Base-by-base conservation (phyloP, 1,140 invertebrate species). In the Drosophila lacertosa region DNA sequence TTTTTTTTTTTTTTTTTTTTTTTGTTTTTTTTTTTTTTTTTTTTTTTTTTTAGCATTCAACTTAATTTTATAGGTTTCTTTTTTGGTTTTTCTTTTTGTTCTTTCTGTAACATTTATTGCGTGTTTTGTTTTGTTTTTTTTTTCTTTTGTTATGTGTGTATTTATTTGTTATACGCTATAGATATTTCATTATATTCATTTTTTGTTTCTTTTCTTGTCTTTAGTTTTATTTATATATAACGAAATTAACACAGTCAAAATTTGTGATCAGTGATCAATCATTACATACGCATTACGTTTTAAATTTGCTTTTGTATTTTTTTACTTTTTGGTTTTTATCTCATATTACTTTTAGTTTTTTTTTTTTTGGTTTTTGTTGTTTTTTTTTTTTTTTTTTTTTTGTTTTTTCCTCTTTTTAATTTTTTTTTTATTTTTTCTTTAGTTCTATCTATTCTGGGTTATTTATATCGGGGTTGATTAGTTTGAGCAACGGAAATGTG, bases 181-280 rank as follows among this genome's bases (percentile, higher is more conserved):
- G 76, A 84, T 83, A 83, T 80, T 84, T 84, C 65, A 76, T 82
- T 76, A 67, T 76, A 75, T 53, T 81, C 74, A 54, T 81, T 66
- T 72, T 22, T 64, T 59, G 47, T 66, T 71, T 67, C 70, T 22
- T 51, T 40, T 57, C 69, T 86, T 47, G 32, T 72, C 82, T 74
- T 64, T 71, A 77, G 37, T 59, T 40, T 60, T 76, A 77, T 88
- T 74, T 88, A 83, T 88, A 83, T 88, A 76, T 88, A 88, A 88
- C 82, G 84, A 89, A 89, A 89, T 89, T 89, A 89, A 89, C 80
- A 89, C 86, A 89, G 86, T 89, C 84, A 89, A 89, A 89, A 89
- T 89, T 89, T 86, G 81, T 89, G 86, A 89, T 89, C 86, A 89
- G 75, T 89, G 86, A 89, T 89, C 86, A 89, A 86, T 84, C 77